Conservation (phyloP, 2,113 vertebrate genomes). For the Oncorhynchus mykiss region DNA sequence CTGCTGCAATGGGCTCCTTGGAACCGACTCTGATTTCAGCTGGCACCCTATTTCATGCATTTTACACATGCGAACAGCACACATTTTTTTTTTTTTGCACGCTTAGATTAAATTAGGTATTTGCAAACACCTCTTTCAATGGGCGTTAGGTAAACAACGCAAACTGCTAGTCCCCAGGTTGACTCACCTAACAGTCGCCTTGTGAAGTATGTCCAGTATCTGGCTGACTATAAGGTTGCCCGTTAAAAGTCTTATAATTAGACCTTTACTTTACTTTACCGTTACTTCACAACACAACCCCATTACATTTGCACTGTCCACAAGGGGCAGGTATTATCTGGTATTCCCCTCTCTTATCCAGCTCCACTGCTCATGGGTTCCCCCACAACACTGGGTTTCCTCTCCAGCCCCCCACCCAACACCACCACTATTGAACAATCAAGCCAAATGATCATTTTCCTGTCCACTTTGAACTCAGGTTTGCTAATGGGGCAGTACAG, state of each 20-base stretch:
- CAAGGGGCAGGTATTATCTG: not conserved
- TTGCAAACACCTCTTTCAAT: not conserved
- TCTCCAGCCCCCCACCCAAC: not conserved
- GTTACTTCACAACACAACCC: not conserved
- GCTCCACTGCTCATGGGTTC: not conserved
- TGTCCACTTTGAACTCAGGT: no score
- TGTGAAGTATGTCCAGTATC: no score
- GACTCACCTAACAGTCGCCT: no score
- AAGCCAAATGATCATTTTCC: not conserved
- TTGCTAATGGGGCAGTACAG: no score
- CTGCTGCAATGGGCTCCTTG: not conserved
- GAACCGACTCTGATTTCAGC: conserved; percentile 3
- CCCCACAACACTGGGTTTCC: not conserved
- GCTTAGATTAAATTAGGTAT: not conserved
- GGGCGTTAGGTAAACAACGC: no score
- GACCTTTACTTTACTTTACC: not conserved
- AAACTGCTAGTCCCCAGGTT: no score
- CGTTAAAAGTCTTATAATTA: not conserved
- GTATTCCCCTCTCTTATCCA: not conserved
- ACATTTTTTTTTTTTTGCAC: not conserved
- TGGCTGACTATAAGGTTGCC: no score
- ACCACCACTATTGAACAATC: not conserved
- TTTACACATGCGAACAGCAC: not conserved
- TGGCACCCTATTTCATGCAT: not conserved
- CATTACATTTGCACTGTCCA: not conserved